phyloP scores from a whole-genome alignment of 2,888 invertebrate genomes.

The Drosophila eohydei region DNA sequence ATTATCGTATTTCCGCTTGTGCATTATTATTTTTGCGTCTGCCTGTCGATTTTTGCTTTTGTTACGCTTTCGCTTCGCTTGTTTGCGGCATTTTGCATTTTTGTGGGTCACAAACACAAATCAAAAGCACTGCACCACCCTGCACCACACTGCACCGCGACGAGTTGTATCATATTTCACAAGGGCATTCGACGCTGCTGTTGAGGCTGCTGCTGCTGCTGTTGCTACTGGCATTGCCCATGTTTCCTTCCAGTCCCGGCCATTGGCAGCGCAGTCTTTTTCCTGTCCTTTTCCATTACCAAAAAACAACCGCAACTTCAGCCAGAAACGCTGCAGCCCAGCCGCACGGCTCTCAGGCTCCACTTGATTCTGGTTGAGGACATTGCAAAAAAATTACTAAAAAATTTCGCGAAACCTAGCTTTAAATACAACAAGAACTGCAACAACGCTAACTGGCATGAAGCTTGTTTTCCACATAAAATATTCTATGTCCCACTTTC shows the following conservation, averaged over 20 bases:
- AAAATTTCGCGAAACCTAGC: constrained; percentile 48
- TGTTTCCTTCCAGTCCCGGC: constrained; percentile 22
- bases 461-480: constrained; percentile 1
- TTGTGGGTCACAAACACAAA: constrained; percentile 76
- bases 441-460: not conserved
- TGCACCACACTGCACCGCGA: constrained; percentile 22
- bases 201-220: not conserved
- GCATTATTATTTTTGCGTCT: constrained; percentile 51
- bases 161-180: constrained; percentile 76
- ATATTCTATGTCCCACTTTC: not conserved
- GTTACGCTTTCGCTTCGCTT: constrained; percentile 53
- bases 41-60: constrained; percentile 59
- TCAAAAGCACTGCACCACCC: constrained; percentile 69
- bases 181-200: constrained; percentile 58
- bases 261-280: constrained; percentile 24
- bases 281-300: constrained; percentile 53
- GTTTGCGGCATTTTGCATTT: constrained; percentile 71
- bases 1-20: constrained; percentile 64
- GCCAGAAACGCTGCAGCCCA: constrained; percentile 8
- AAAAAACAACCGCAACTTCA: constrained; percentile 30
- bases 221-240: constrained; percentile 14
- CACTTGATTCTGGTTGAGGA: constrained; percentile 14
- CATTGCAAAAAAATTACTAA: constrained; percentile 61
- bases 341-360: constrained; percentile 12
- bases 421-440: constrained; percentile 45